Evolutionary conservation across 2,113 vertebrate species (phyloP).

Genomic region (Oryzias curvinotus): DNA sequence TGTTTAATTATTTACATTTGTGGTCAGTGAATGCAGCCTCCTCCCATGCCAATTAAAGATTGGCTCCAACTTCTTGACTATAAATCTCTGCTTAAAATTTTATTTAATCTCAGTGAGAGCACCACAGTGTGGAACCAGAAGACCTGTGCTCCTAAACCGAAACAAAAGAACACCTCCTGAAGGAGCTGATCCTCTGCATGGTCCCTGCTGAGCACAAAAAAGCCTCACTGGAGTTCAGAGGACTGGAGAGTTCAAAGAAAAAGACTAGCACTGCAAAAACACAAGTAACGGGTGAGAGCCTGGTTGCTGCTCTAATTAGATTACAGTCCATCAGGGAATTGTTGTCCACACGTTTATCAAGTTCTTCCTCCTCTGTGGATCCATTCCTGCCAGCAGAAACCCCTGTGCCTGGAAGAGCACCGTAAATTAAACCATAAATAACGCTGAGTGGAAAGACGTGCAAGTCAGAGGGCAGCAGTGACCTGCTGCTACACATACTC

Average conservation of each 20-base stretch:
- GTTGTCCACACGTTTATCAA: conserved; percentile 4
- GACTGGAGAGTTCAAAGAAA: background rate
- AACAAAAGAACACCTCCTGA: too few relatives aligned
- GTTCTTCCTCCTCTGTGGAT: background rate
- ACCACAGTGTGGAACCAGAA: too few relatives aligned
- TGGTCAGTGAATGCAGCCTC: too few relatives aligned
- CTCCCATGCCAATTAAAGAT: background rate
- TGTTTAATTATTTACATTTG: too few relatives aligned
- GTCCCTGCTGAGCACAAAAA: too few relatives aligned
- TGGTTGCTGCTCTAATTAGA: conserved; percentile 15
- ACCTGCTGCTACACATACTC: background rate
- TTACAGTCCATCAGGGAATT: background rate
- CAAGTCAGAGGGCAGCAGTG: conserved; percentile 48
- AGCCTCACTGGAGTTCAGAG: background rate
- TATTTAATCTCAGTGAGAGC: too few relatives aligned
- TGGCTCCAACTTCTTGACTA: background rate
- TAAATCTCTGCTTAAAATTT: conserved; percentile 6
- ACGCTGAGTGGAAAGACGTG: conserved; percentile 23
- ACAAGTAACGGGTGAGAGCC: conserved; percentile 10
- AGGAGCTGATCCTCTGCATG: too few relatives aligned
- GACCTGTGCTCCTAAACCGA: too few relatives aligned
- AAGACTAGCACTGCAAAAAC: background rate
- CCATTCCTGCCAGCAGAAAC: conserved; percentile 18
- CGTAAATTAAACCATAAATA: conserved; percentile 46
- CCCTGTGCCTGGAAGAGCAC: background rate